phyloP scores from a whole-genome alignment of 2,888 invertebrate genomes.

The Thereva unica region DNA sequence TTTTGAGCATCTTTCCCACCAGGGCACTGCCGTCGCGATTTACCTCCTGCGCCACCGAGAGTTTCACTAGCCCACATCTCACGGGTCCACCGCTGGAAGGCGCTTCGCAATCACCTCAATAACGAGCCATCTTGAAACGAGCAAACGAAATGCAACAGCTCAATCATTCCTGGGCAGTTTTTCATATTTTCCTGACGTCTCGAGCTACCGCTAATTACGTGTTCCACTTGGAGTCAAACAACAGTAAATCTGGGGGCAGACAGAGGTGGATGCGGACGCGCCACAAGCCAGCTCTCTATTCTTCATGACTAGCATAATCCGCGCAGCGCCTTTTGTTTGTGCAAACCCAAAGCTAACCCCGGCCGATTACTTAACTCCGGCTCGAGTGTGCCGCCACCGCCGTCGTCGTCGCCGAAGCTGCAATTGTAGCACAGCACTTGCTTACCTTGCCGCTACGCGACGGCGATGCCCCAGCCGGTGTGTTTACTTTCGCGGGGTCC shows the following conservation, averaged over 20 bases:
- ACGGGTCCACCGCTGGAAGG: not conserved
- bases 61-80: too few relatives aligned
- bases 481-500: not conserved
- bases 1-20: too few relatives aligned
- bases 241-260: not conserved
- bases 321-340: constrained; percentile 12
- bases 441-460: too few relatives aligned
- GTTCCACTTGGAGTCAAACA: constrained; percentile 16
- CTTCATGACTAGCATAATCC: constrained; percentile 13
- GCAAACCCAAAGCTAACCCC: not conserved
- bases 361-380: constrained; percentile 3
- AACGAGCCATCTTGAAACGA: constrained; percentile 5
- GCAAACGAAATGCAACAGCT: constrained; percentile 22
- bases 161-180: constrained; percentile 27
- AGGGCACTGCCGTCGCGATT: too few relatives aligned
- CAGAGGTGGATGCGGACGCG: not conserved
- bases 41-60: too few relatives aligned
- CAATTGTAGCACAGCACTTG: too few relatives aligned
- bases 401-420: not conserved
- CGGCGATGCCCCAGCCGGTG: too few relatives aligned
- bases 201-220: constrained; percentile 24
- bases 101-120: constrained; percentile 3
- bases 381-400: not conserved
- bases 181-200: constrained; percentile 18
- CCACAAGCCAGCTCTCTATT: not conserved